Evolutionary conservation across 2,113 vertebrate species (phyloP).

Genomic region (Protobothrops mucrosquamatus): DNA sequence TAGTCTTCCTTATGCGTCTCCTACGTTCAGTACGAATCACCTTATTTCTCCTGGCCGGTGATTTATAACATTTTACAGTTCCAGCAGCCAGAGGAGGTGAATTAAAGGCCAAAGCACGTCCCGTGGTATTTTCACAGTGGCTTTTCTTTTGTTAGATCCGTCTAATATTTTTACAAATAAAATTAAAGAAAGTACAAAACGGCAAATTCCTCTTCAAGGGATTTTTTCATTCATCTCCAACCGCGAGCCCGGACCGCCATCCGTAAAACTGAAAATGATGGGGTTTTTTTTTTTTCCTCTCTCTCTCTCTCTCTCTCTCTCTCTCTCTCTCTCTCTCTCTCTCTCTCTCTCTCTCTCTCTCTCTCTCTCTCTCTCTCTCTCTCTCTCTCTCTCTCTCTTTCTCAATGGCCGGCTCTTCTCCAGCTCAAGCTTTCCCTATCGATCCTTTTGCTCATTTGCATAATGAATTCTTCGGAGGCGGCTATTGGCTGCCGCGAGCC

Average conservation of each 20-base stretch:
- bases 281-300: too few relatives aligned
- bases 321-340: accelerated
- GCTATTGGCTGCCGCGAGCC: slow-evolving; percentile 58
- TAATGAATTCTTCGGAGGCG: slow-evolving; percentile 29
- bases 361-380: too few relatives aligned
- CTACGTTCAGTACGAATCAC: background rate
- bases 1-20: background rate
- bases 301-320: too few relatives aligned
- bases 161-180: slow-evolving; percentile 33
- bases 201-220: slow-evolving; percentile 23
- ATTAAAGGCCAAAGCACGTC: background rate
- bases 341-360: slow-evolving; percentile 26
- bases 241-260: background rate
- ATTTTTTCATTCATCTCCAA: slow-evolving; percentile 38
- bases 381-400: background rate
- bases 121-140: background rate
- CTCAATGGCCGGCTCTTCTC: slow-evolving; percentile 61
- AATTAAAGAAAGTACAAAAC: slow-evolving; percentile 34
- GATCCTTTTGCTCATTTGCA: slow-evolving; percentile 58
- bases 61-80: background rate
- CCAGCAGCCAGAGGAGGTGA: background rate
- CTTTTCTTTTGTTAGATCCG: slow-evolving; percentile 9
- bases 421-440: background rate
- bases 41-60: background rate
- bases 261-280: slow-evolving; percentile 37